phyloP scores from a whole-genome alignment of 2,113 vertebrate genomes.

The Tyto alba region DNA sequence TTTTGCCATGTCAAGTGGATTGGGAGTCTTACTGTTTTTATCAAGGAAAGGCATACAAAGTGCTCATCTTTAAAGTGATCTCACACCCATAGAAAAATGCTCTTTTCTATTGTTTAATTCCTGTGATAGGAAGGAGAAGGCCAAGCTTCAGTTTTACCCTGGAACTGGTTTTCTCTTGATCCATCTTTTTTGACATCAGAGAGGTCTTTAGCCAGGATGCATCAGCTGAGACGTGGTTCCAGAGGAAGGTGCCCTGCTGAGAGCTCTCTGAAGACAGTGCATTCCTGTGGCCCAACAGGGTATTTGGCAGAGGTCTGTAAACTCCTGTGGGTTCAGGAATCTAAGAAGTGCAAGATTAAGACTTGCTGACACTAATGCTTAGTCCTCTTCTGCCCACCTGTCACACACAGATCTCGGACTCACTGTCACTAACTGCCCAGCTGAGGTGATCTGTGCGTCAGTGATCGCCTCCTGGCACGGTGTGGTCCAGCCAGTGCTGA shows the following conservation, averaged over 20 bases:
- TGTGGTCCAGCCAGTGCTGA: background rate
- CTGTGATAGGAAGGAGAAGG: background rate
- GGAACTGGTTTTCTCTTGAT: background rate
- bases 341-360: background rate
- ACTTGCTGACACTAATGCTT: background rate
- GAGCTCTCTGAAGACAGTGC: background rate
- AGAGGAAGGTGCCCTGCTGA: background rate
- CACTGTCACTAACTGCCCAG: background rate
- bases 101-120: background rate
- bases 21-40: background rate
- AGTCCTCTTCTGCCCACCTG: background rate
- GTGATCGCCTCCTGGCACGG: background rate
- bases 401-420: background rate
- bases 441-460: background rate
- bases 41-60: background rate
- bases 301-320: background rate
- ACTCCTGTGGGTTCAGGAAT: background rate
- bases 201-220: background rate
- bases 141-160: background rate
- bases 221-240: background rate
- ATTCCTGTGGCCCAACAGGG: background rate
- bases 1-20: background rate
- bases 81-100: background rate
- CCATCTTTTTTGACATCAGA: background rate
- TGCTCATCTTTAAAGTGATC: background rate